Percentiles rank a stretch among this genome's conserved stretches.
Evolutionary conservation across 2,113 vertebrate species (phyloP).

Genomic region (Melanotaenia duboulayi): DNA sequence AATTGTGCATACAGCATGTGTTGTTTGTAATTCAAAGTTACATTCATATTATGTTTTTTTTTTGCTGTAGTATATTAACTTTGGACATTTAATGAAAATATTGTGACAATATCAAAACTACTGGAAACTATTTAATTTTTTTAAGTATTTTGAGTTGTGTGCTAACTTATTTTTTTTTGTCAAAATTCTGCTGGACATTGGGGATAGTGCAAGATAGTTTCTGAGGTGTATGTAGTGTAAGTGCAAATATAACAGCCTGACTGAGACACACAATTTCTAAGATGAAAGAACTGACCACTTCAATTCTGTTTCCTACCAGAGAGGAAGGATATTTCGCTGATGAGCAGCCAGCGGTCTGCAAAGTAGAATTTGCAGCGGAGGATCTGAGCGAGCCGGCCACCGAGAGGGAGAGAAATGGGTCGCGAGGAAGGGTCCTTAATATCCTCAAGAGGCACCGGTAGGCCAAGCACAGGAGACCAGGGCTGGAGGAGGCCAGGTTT

Average conservation of each 20-base stretch:
- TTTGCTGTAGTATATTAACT: no score
- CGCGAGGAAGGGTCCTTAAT: slow-evolving; percentile 89
- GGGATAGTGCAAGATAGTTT: no score
- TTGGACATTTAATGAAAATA: background rate
- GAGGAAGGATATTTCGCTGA: slow-evolving; percentile 92
- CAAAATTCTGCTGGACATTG: no score
- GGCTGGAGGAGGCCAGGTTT: slow-evolving; percentile 82
- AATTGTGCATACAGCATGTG: slow-evolving; percentile 12
- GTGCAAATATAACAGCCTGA: background rate
- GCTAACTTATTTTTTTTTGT: no score
- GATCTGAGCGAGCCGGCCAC: slow-evolving; percentile 82
- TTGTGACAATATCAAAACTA: background rate
- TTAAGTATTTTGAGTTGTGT: no score
- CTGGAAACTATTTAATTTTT: no score
- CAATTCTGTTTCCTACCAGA: slow-evolving; percentile 82
- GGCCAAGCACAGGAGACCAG: slow-evolving; percentile 83
- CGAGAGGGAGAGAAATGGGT: slow-evolving; percentile 84
- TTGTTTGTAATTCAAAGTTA: no score
- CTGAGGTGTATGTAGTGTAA: background rate
- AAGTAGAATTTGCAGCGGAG: slow-evolving; percentile 92
- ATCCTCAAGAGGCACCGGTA: slow-evolving; percentile 82
- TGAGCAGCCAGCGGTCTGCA: slow-evolving; percentile 89
- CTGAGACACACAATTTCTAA: background rate
- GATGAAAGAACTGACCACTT: background rate
- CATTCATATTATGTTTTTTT: no score